Evolutionary conservation across 2,113 vertebrate species (phyloP).

Genomic region (Sinocyclocheilus rhinocerous): DNA sequence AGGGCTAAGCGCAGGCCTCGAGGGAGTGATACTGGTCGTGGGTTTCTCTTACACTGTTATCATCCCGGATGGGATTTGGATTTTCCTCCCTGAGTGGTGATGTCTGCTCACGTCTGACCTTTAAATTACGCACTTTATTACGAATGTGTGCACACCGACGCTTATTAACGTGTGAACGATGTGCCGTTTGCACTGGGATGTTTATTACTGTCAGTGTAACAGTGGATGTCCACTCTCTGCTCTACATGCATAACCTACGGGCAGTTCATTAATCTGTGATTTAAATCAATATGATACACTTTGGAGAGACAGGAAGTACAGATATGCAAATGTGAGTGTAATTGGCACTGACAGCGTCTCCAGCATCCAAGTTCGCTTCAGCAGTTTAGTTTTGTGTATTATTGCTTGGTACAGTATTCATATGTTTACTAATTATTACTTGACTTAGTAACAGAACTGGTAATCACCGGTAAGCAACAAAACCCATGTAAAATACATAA

Average conservation of each 20-base stretch:
- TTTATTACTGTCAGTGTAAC: background rate
- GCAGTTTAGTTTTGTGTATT: background rate
- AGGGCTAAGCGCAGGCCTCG: background rate
- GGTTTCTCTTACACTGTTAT: background rate
- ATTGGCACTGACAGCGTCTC: background rate
- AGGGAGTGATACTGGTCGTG: background rate
- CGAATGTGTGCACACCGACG: background rate
- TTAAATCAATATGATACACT: background rate
- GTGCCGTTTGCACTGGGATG: background rate
- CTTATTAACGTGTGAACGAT: background rate
- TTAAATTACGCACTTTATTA: constrained; percentile 16
- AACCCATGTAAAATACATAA: background rate
- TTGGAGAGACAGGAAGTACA: background rate
- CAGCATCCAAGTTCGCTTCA: background rate
- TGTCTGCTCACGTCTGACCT: background rate
- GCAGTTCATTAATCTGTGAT: background rate
- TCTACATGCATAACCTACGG: background rate
- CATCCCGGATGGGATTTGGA: background rate
- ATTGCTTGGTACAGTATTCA: background rate
- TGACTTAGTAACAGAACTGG: background rate
- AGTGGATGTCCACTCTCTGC: constrained; percentile 6
- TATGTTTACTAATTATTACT: background rate
- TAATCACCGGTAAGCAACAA: background rate
- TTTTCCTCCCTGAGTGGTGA: background rate
- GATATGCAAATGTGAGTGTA: background rate